Conservation (phyloP, 2,113 vertebrate species). For the Phalacrocorax carbo region DNA sequence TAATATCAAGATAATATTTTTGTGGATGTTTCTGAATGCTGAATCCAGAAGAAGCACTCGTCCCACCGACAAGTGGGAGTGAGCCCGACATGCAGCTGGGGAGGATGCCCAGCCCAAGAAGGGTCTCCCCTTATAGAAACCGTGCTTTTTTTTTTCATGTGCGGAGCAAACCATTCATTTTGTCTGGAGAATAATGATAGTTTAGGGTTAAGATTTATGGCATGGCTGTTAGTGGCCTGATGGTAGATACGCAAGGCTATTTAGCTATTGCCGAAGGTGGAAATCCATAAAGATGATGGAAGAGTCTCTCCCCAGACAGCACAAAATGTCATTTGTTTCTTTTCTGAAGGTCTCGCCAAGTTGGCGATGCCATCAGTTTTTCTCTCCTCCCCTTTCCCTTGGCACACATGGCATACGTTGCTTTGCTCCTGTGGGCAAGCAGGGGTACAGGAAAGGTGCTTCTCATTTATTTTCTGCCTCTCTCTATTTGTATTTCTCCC, state of each 20-base stretch:
- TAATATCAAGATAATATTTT: neutral
- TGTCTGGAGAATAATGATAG: neutral
- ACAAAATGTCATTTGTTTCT: slow-evolving; percentile 34
- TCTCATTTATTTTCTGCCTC: neutral
- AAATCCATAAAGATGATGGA: slow-evolving; percentile 52
- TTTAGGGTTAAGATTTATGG: slow-evolving; percentile 48
- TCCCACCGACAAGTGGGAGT: neutral
- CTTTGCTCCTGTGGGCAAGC: neutral
- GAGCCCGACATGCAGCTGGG: neutral
- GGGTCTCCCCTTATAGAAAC: neutral
- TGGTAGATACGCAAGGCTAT: slow-evolving; percentile 6
- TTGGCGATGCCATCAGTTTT: neutral
- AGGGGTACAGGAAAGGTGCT: neutral
- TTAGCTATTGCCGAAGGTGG: slow-evolving; percentile 24
- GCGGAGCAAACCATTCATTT: slow-evolving; percentile 1
- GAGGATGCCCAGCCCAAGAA: neutral
- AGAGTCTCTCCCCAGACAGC: neutral
- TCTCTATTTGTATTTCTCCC: neutral
- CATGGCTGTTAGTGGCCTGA: neutral
- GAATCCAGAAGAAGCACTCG: neutral
- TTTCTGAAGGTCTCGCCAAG: neutral
- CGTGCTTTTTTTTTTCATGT: neutral
- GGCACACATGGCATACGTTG: neutral
- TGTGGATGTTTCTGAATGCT: neutral
- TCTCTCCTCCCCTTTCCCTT: neutral